phyloP scores from a whole-genome alignment of 2,797 vertebrate genomes.

The Pteropus rufus region DNA sequence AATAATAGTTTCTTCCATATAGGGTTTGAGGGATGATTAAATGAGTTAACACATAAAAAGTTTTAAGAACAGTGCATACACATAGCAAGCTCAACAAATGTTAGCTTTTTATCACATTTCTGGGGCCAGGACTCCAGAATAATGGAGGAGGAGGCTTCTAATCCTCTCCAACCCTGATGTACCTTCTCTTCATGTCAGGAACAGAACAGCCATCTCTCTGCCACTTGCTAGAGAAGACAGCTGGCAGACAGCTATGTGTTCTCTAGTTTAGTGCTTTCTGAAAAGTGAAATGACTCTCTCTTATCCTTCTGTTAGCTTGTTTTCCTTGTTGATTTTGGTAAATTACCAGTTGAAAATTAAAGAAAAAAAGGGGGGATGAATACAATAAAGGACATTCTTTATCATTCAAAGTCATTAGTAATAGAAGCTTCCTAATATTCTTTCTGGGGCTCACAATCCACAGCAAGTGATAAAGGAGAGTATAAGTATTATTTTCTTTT shows the following conservation, averaged over 20 bases:
- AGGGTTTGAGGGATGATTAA: background rate
- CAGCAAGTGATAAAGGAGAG: background rate
- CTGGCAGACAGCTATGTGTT: constrained; percentile 45
- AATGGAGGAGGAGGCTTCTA: background rate
- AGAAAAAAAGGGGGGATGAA: background rate
- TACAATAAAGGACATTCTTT: background rate
- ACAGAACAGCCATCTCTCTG: constrained; percentile 25
- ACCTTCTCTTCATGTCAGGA: constrained; percentile 24
- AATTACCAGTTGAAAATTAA: constrained; percentile 41
- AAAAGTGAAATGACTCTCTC: constrained; percentile 43
- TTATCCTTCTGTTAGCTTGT: constrained; percentile 61
- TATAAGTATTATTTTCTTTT: background rate
- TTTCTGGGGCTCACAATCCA: background rate
- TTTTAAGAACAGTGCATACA: background rate
- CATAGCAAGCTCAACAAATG: background rate
- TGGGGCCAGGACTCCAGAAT: background rate
- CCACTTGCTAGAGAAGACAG: constrained; percentile 34
- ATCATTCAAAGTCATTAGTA: background rate
- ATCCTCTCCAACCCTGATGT: background rate
- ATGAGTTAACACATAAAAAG: background rate
- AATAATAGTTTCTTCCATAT: background rate
- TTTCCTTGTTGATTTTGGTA: constrained; percentile 59
- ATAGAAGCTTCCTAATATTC: background rate
- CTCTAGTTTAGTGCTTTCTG: constrained; percentile 1
- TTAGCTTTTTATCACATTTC: background rate